Evolutionary conservation across 2,113 vertebrate species (phyloP).

Genomic region (Ceratotherium simum): DNA sequence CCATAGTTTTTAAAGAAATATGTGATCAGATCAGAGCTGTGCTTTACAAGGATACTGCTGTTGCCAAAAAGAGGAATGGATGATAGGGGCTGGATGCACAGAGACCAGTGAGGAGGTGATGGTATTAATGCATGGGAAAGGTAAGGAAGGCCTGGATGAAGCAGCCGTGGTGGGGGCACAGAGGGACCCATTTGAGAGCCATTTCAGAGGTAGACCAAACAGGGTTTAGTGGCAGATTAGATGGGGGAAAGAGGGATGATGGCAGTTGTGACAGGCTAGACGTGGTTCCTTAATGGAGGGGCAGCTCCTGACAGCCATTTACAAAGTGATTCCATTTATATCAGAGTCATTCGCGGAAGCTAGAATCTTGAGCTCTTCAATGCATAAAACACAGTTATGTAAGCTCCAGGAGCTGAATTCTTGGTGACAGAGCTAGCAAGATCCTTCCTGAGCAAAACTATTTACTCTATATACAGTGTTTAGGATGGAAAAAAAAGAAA

Average conservation of each 20-base stretch:
- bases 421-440: constrained; percentile 76
- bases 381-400: background rate
- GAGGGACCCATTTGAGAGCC: background rate
- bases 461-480: constrained; percentile 75
- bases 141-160: background rate
- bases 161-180: rapidly evolving
- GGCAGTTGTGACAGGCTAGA: background rate
- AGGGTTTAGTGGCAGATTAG: background rate
- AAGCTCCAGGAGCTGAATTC: constrained; percentile 76
- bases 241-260: background rate
- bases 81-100: background rate
- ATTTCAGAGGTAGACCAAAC: background rate
- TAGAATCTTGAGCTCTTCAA: background rate
- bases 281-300: constrained; percentile 43
- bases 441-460: constrained; percentile 70
- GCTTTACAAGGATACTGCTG: background rate
- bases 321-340: constrained; percentile 51
- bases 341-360: background rate
- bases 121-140: background rate
- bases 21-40: rapidly evolving
- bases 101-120: background rate
- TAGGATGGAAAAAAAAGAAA: constrained; percentile 49
- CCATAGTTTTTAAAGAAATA: background rate
- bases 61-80: background rate
- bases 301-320: constrained; percentile 59